Base-by-base conservation (phyloP, 2,888 invertebrate species). In the Leucophora obtusa region DNA sequence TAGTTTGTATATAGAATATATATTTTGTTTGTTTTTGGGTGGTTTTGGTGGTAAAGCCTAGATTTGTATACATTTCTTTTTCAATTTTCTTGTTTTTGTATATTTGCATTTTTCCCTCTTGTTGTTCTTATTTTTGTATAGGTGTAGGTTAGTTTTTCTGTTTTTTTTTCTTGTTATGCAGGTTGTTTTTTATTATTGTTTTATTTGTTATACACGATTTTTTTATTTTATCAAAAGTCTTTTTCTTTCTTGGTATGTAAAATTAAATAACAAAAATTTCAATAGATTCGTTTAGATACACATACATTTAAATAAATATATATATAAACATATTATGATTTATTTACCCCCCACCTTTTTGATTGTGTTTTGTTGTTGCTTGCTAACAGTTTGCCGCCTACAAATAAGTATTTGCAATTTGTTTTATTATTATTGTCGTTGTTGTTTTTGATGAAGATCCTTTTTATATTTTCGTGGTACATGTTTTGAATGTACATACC, bases 331-430 rank as follows among this genome's bases (percentile, higher is more conserved):
- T 74, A 53, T 68, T 66, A 62, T 68, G 54, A 33, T 62, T 15
- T 47, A 47, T 56, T 43, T 6, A n/a, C n/a, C 43, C 43, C 43
- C 43, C 24, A 56, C 15, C 38, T 21, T 63, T 63, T 51, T 28
- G 24, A 14, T 59, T 35, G 10, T 38, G 10, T 14, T 63, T 24
- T 15, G 15, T 47, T 47, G n/a, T 28, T 47, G 14, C 14, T 47
- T 47, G n/a, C 43, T 47, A 47, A n/a, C 14, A 47, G 21, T 7
- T 1, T 18, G 11, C 47, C 54, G 66, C 66, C 66, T 75, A 47
- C 51, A 50, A 76, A 58, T 18, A 60, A 60, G 54, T 54, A 75
- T 69, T 76, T 63, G 69, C 69, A 75, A 75, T 76, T 76, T 75
- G 43, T 69, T 75, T 76, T 63, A 63, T 50, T 76, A 63, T 76